Evolutionary conservation across 2,113 vertebrate genomes (phyloP), one percentile per base, ranked within the genome.

Genomic region (Channa maculata): DNA sequence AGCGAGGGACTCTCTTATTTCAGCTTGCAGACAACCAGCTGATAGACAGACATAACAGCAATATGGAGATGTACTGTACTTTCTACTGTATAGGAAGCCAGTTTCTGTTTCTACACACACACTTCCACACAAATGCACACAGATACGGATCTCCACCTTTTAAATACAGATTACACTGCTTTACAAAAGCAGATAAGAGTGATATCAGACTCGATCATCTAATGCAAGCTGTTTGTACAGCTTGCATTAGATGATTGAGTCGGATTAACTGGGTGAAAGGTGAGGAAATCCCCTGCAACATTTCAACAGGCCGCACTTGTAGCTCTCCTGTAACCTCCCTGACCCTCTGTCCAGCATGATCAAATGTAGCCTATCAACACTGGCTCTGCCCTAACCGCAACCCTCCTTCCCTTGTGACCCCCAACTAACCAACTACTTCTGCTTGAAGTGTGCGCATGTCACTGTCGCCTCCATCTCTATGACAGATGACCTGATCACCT

Each of bases 401-500:
- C 77, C 84, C 63, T 53, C 74, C 68, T 81, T 87, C 87, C 87
- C 82, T 51, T 60, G 5, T 85, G 86, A 91, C 88, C 89, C 84
- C 70, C 73, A 86, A 87, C 24, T 83, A 87, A 82, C 84, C 36
- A 33, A 51, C 75, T 6, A 2, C n/a, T 24, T 84, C 77, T 79
- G 80, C 91, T 91, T 92, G 88, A 92, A 86, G 88, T 83, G 85
- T 65, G 83, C 10, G 69, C 13, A 45, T 78, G 86, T 87, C 83
- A 77, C 72, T 71, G 88, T 88, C 77, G 61, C 75, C 67, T 76
- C 45, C 58, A 45, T 79, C 82, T 58, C 59, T 24, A 83, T 84
- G 89, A 86, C 86, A 85, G 87, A 77, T 87, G 87, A 91, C 92
- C 88, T 50, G 0, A 37, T 41, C 84, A 90, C 89, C 89, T 86